These are phyloP conservation scores for Lordiphosa clarofinis DNA, from an alignment of 1,140 invertebrate species.

Conservation along the genomic window DNA sequence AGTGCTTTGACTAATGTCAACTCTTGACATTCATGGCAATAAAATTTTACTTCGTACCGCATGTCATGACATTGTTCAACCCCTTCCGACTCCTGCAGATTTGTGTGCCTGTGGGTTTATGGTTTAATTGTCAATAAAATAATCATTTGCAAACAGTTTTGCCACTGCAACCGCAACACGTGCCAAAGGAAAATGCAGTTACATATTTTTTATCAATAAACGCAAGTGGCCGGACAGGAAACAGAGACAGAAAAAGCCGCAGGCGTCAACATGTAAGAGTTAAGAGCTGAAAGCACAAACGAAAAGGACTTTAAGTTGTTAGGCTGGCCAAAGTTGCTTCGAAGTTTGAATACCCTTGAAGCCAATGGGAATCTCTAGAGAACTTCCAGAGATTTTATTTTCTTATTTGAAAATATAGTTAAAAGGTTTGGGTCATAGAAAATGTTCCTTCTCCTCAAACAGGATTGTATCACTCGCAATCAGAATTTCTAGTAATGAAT, in stretches of 20 bases:
- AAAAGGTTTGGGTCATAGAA: too few species aligned
- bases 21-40: constrained; percentile 64
- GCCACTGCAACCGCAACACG: constrained; percentile 69
- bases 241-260: constrained; percentile 17
- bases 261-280: constrained; percentile 21
- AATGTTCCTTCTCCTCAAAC: too few species aligned
- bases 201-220: constrained; percentile 63
- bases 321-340: not conserved
- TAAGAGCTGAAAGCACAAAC: constrained; percentile 5
- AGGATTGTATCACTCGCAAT: too few species aligned
- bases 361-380: too few species aligned
- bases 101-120: constrained; percentile 55
- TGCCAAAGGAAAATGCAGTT: constrained; percentile 43
- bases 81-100: constrained; percentile 23
- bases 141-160: constrained; percentile 68
- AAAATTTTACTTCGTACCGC: constrained; percentile 56
- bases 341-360: not conserved
- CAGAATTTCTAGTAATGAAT: too few species aligned
- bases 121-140: constrained; percentile 77
- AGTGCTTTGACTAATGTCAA: constrained; percentile 50
- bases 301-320: not conserved
- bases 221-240: constrained; percentile 16
- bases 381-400: too few species aligned
- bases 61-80: constrained; percentile 22
- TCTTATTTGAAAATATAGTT: too few species aligned